Base-by-base conservation (phyloP, 2,797 vertebrate genomes). In the Premnoplex brunnescens region DNA sequence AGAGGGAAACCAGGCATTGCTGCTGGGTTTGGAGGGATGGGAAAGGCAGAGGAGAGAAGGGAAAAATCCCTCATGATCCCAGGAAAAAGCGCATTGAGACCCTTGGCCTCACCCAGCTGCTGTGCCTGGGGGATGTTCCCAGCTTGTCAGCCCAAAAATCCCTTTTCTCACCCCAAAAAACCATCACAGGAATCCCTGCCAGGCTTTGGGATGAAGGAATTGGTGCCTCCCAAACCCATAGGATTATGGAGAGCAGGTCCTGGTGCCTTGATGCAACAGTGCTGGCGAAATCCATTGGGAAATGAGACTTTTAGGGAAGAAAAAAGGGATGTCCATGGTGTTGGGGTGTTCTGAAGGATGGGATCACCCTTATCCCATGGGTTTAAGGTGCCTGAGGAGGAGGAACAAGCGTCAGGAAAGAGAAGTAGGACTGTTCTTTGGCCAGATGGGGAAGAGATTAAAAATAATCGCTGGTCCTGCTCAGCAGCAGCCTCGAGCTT, bases 401-500 rank as follows among this genome's bases (percentile, higher is more conserved):
- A 58, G 56, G 55, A 84, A 60, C 2, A 48, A 1, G 22, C 51
- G 14, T 24, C 58, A 9, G 48, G 85, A 69, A 43, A 13, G 76
- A 84, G 92, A 94, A 91, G 52, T 34, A 30, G 10, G 13, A 8
- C 52, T 72, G 30, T 32, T 84, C 59, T 78, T 46, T 60, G 88
- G 46, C 34, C 81, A 90, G 67, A 67, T 73, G 80, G 67, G 27
- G 46, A 78, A 43, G 67, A 67, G 46, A 78, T 85, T 60, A 67
- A 73, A 79, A 90, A 85, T 43, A 60, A 85, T 60, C 62, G 14
- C 41, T 28, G 20, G 39, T 30, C 14, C 60, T 32, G 60, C 60
- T 64, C 74, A 23, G 21, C n/a, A 3, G 3, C 51, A 58, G 72
- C 58, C 17, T 0, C 0, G 0, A 71, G 28, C 58, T 83, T 58